phyloP scores from a whole-genome alignment of 2,797 vertebrate genomes.

The Luscinia megarhynchos region DNA sequence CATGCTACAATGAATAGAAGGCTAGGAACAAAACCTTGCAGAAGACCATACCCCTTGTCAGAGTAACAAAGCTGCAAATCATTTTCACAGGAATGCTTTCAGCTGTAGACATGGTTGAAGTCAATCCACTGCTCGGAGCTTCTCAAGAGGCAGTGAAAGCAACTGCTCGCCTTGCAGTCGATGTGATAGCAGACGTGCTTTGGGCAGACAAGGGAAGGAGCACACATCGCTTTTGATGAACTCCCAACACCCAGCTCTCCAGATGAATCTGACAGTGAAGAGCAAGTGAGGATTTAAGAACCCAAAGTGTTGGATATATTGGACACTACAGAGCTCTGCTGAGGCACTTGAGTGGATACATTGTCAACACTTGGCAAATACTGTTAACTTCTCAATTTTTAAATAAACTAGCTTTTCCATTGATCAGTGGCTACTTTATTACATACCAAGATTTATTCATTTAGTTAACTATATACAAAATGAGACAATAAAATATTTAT shows the following conservation, averaged over 20 bases:
- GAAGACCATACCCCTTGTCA: background rate
- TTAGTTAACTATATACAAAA: slow-evolving; percentile 66
- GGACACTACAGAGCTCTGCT: slow-evolving; percentile 59
- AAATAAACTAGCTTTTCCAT: slow-evolving; percentile 68
- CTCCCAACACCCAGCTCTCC: slow-evolving; percentile 81
- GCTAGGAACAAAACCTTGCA: background rate
- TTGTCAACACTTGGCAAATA: slow-evolving; percentile 59
- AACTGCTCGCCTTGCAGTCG: slow-evolving; percentile 88
- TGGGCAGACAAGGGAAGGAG: slow-evolving; percentile 92
- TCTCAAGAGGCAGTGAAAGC: slow-evolving; percentile 86
- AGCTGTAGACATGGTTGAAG: slow-evolving; percentile 94
- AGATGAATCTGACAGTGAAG: slow-evolving; percentile 81
- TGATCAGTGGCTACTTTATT: slow-evolving; percentile 63
- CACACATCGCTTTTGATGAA: slow-evolving; percentile 80
- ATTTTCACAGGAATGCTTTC: slow-evolving; percentile 89
- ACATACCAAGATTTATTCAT: slow-evolving; percentile 53
- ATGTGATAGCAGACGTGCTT: slow-evolving; percentile 92
- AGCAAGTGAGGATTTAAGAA: slow-evolving; percentile 80
- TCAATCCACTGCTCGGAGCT: slow-evolving; percentile 89
- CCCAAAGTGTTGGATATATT: background rate
- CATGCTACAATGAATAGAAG: background rate
- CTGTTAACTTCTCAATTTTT: slow-evolving; percentile 45
- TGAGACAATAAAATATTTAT: slow-evolving; percentile 76
- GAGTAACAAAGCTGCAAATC: background rate
- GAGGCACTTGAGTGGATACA: slow-evolving; percentile 28